phyloP scores from a whole-genome alignment of 2,113 vertebrate species.

The Sigmodon hispidus region DNA sequence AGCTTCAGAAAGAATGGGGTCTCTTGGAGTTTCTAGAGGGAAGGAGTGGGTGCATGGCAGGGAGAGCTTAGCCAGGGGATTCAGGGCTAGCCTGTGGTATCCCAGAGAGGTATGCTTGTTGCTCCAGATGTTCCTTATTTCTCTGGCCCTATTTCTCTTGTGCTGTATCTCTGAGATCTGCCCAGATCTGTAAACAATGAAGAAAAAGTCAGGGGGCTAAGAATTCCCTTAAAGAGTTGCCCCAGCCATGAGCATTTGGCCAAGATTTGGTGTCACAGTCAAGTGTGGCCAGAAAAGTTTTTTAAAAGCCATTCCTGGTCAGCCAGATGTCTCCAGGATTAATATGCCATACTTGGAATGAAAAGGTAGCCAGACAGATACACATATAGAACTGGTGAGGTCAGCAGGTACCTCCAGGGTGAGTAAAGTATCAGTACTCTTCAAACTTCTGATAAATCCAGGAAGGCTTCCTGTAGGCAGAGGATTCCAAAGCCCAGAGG shows the following conservation, averaged over 20 bases:
- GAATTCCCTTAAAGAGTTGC: background rate
- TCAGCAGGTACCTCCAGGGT: too few species aligned
- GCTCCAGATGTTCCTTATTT: background rate
- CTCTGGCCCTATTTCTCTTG: background rate
- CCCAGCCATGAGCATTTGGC: background rate
- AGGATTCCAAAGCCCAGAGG: background rate
- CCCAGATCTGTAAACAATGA: background rate
- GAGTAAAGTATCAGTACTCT: background rate
- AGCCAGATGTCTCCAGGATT: background rate
- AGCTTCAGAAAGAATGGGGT: background rate
- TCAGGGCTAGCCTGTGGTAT: background rate
- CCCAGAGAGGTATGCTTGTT: too few species aligned
- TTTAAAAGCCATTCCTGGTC: background rate
- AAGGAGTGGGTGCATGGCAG: background rate
- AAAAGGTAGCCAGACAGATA: background rate
- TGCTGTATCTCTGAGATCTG: background rate
- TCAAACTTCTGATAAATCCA: background rate
- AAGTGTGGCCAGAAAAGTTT: background rate
- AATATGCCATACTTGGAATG: background rate
- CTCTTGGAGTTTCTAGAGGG: background rate
- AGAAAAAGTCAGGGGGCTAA: background rate
- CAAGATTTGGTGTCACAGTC: background rate
- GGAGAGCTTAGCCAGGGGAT: background rate
- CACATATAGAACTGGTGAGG: background rate
- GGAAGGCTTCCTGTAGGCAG: background rate